Conservation (phyloP, 2,797 vertebrate genomes). For the Darevskia mixta region DNA sequence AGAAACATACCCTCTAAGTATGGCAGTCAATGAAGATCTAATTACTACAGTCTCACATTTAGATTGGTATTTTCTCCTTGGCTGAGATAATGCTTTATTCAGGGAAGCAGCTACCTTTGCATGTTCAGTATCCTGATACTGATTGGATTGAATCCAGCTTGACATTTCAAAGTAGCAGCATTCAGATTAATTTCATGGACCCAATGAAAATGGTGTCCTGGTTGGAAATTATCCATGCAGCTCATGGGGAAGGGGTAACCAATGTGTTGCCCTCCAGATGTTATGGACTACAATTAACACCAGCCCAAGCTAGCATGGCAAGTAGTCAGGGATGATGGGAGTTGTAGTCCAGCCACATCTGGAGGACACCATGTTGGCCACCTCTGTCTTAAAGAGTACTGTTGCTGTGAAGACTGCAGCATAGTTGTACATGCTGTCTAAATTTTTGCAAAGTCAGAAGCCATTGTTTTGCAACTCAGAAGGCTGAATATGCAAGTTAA, state of each 20-base stretch:
- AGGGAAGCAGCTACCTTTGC: background rate
- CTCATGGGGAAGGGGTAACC: background rate
- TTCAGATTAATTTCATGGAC: background rate
- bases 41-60: background rate
- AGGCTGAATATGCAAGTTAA: background rate
- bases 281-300: no score
- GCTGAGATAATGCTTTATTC: background rate
- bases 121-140: background rate
- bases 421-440: slow-evolving; percentile 43
- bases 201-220: no score
- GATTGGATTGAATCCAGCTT: background rate
- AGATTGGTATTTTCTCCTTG: background rate
- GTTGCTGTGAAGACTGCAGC: background rate
- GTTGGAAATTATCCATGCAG: background rate
- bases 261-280: no score
- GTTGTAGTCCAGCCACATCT: no score
- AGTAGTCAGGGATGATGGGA: no score
- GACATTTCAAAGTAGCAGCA: background rate
- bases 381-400: background rate
- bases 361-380: no score
- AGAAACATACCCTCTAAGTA: background rate
- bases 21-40: background rate
- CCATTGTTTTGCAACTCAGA: background rate
- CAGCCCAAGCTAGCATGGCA: no score
- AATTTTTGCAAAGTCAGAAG: background rate